Conservation (phyloP, 2,888 invertebrate genomes). For the Hyposoter didymator region DNA sequence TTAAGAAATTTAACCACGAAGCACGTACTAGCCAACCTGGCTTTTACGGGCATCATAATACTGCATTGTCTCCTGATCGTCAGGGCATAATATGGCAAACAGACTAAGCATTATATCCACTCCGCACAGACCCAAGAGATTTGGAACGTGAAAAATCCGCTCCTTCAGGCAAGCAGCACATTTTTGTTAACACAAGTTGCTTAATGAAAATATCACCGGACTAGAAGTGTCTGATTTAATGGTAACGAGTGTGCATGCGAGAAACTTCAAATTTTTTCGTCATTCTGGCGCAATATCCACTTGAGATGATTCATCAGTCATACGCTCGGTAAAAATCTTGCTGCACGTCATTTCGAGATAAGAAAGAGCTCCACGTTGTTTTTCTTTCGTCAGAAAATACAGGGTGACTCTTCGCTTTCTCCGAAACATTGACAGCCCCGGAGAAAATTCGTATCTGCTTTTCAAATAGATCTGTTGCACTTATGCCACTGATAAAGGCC, state of each 20-base stretch:
- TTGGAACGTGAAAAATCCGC: not conserved
- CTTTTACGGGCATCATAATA: conserved; percentile 6
- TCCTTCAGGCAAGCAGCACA: not conserved
- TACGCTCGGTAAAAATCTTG: too few relatives aligned
- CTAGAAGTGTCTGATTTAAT: too few relatives aligned
- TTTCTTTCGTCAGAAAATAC: too few relatives aligned
- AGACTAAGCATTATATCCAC: not conserved
- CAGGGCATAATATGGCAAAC: conserved; percentile 38
- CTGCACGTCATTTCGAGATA: too few relatives aligned
- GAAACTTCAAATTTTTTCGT: not conserved
- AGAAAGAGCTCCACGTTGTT: too few relatives aligned
- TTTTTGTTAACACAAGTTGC: not conserved
- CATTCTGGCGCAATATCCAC: not conserved
- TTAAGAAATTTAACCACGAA: conserved; percentile 43
- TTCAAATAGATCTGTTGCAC: too few relatives aligned
- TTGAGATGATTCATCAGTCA: not conserved
- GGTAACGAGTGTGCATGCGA: not conserved
- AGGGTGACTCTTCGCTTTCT: too few relatives aligned
- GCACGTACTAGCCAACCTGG: not conserved
- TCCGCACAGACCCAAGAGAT: not conserved
- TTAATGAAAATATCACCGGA: too few relatives aligned
- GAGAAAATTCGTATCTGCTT: too few relatives aligned
- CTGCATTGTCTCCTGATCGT: conserved; percentile 41
- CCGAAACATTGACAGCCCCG: too few relatives aligned
- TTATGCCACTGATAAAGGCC: too few relatives aligned